Evolutionary conservation across 2,797 vertebrate genomes (phyloP), one percentile per base, ranked within the genome.

Genomic region (Chelidonichthys spinosus): DNA sequence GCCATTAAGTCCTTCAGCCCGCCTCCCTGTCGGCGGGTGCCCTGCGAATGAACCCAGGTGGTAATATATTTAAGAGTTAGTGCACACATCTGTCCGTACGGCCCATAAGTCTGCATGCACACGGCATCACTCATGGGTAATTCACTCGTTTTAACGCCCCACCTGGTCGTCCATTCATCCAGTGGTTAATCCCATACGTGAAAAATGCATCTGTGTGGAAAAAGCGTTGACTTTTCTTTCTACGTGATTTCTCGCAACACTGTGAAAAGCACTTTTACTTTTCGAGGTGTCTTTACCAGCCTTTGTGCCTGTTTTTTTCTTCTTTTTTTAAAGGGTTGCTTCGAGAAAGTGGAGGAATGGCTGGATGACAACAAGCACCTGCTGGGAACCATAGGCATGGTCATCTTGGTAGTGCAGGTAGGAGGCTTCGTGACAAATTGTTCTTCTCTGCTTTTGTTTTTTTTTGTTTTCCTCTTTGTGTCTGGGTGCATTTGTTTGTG

Each of bases 391-490:
- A 94, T 96, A 59, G 98, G 95, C 78, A 97, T 99, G 97, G 97
- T 97, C 84, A 88, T 99, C 87, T 93, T 99, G 83, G 96, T 98
- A 53, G 96, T 98, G 88, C 97, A 99, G 98, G 98, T 99, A 93
- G 87, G 90, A 67, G 33, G 36, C 61, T 50, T 39, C 2, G 25
- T 77, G 79, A 80, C 37, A 44, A 74, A 82, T 73, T 3, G 17
- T 47, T 76, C 13, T 75, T 33, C 49, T 11, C 15, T 58, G 11
- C 64, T 61, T 39, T 35, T 15, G n/a, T 2, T 2, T 4, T 54
- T 55, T 44, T 63, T 40, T 14, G n/a, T 37, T 8, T 78, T 2
- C 17, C 46, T 4, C 35, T 64, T 59, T 53, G 36, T 56, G 49
- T 54, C 14, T 55, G 46, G 3, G 17, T 69, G 58, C 36, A n/a